Base-by-base conservation (phyloP, 1,140 invertebrate species). In the Aricia agestis region DNA sequence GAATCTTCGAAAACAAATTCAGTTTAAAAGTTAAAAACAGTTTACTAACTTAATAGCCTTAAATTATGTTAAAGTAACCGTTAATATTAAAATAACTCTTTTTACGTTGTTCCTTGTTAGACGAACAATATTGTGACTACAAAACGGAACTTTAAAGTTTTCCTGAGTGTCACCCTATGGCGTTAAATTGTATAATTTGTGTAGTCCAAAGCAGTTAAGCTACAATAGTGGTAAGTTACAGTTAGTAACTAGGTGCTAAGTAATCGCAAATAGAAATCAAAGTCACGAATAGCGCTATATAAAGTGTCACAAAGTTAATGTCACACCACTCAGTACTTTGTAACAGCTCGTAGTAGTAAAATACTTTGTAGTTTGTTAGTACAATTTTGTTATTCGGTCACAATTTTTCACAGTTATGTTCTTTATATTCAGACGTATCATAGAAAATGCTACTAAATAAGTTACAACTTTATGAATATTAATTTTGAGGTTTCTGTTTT, bases 231-330 rank as follows among this genome's bases (percentile, higher is more conserved):
- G 45, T 36, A 36, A 36, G n/a, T n/a, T 6, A 2, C 6, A 36
- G 58, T 63, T 63, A 63, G 19, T 17, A 17, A 63, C 59, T 25
- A 11, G 59, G 18, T 63, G 59, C 18, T 25, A 63, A 63, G 59
- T 63, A 19, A 25, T 19, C 17, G 59, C 59, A 63, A 63, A 63
- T 25, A 63, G 59, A 63, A n/a, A 63, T 63, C 59, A 63, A 63
- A 63, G 17, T 63, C 59, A 63, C 59, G 25, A 63, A 18, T 63
- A 63, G 59, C 58, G 6, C 18, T 11, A 6, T 25, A 25, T 63
- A 25, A 63, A 63, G 7, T 15, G 9, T 63, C 19, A 63, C 59
- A 63, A 63, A 63, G 10, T 18, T 25, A 19, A 63, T 11, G 18
- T 63, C 17, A 18, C 9, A 42, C 45, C 13, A 15, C 45, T 52